phyloP scores from a whole-genome alignment of 2,113 vertebrate species.

The Cinclus cinclus region DNA sequence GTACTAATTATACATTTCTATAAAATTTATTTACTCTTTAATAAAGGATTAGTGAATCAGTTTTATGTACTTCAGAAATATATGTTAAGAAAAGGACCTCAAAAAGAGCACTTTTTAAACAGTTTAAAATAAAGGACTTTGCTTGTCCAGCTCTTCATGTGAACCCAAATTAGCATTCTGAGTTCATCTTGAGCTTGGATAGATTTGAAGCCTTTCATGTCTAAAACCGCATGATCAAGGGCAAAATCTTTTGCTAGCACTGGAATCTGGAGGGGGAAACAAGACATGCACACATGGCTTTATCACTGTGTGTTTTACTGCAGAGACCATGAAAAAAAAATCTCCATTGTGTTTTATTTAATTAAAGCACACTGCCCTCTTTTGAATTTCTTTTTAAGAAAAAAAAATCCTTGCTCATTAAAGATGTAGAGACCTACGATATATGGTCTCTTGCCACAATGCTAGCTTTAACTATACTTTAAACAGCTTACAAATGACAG shows the following conservation, averaged over 20 bases:
- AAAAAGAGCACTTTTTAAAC: constrained; percentile 23
- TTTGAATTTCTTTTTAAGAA: constrained; percentile 47
- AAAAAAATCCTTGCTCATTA: constrained; percentile 43
- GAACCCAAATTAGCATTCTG: constrained; percentile 62
- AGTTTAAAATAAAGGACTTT: constrained; percentile 60
- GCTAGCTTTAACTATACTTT: not conserved
- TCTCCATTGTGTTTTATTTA: constrained; percentile 37
- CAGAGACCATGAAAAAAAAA: constrained; percentile 4
- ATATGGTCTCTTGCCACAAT: constrained; percentile 1
- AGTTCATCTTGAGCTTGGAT: constrained; percentile 40
- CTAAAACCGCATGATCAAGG: constrained; percentile 62
- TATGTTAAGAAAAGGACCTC: not conserved
- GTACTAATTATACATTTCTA: not conserved
- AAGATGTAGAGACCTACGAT: not conserved
- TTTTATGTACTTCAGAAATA: not conserved
- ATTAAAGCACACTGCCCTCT: constrained; percentile 35
- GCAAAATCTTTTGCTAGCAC: constrained; percentile 52
- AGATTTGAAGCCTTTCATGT: constrained; percentile 65
- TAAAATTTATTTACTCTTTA: not conserved
- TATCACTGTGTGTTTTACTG: constrained; percentile 29
- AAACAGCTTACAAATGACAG: constrained; percentile 22
- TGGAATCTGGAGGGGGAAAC: constrained; percentile 29
- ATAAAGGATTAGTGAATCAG: not conserved
- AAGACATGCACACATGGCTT: not conserved
- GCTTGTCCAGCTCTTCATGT: constrained; percentile 16